Conservation (phyloP, 2,113 vertebrate species). For the Dasyprocta punctata region DNA sequence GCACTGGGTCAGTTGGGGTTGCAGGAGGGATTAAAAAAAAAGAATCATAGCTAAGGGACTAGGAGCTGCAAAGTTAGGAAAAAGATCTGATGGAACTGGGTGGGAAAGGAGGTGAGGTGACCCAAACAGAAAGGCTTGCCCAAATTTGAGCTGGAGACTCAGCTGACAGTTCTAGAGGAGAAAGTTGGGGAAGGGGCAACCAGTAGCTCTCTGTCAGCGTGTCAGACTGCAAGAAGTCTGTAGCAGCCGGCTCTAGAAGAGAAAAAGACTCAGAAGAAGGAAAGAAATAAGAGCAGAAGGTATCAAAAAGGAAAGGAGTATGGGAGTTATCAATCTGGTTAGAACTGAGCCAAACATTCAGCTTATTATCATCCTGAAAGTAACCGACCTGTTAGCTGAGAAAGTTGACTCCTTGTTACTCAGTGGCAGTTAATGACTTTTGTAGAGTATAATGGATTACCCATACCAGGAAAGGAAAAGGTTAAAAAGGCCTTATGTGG, state of each 20-base stretch:
- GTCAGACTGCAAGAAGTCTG: not conserved
- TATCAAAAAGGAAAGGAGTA: not conserved
- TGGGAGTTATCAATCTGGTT: not conserved
- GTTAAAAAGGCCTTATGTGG: conserved; percentile 44
- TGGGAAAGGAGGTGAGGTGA: not conserved
- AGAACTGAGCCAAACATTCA: not conserved
- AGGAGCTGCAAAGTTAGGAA: not conserved
- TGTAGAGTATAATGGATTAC: not conserved
- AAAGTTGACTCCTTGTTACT: not conserved
- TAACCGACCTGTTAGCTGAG: not conserved
- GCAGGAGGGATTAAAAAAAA: not conserved
- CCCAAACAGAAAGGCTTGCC: not conserved
- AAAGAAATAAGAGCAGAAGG: not conserved
- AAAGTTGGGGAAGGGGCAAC: not conserved
- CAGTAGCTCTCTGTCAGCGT: not conserved
- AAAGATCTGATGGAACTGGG: not conserved
- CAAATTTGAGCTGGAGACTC: conserved; percentile 13
- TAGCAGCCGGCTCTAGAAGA: not conserved
- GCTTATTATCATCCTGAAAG: not conserved
- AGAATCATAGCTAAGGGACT: not conserved
- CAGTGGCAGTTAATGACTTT: not conserved
- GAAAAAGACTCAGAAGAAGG: not conserved
- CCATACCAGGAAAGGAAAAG: conserved; percentile 10
- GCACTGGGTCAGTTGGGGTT: not conserved
- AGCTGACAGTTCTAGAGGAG: not conserved